phyloP scores from a whole-genome alignment of 2,888 invertebrate genomes.

The Rutpela maculata region DNA sequence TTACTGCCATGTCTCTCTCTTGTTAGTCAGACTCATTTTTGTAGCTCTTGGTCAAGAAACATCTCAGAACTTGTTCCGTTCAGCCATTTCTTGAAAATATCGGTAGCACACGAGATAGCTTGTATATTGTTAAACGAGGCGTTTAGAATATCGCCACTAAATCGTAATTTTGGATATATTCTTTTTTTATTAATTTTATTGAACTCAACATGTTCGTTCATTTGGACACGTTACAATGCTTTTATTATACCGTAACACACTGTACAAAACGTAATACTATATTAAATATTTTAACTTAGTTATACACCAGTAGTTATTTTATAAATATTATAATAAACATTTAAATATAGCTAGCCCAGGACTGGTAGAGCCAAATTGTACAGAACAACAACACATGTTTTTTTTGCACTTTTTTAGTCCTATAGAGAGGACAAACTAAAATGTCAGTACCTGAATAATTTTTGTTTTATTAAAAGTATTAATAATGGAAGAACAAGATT shows the following conservation, averaged over 20 bases:
- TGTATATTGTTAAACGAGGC: too few species aligned
- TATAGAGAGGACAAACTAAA: neutral
- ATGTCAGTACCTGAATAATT: neutral
- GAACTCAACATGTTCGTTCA: too few species aligned
- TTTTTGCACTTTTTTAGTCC: neutral
- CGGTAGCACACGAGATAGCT: too few species aligned
- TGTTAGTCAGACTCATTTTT: too few species aligned
- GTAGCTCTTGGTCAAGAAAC: too few species aligned
- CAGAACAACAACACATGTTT: neutral
- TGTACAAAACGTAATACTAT: slow-evolving; percentile 33
- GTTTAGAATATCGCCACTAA: too few species aligned
- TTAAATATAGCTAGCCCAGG: slow-evolving; percentile 9
- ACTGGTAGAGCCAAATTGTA: slow-evolving; percentile 4
- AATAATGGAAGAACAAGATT: neutral
- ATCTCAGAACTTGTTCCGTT: too few species aligned
- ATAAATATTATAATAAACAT: slow-evolving; percentile 18
- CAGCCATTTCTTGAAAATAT: too few species aligned
- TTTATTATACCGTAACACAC: neutral
- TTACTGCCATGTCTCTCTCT: too few species aligned
- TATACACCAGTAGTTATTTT: slow-evolving; percentile 12
- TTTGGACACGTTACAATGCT: too few species aligned
- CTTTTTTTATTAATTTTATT: too few species aligned
- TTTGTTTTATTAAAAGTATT: neutral
- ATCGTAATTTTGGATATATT: too few species aligned
- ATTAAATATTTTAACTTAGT: slow-evolving; percentile 34